phyloP scores from a whole-genome alignment of 2,797 vertebrate species.

The Pipistrellus pipistrellus region DNA sequence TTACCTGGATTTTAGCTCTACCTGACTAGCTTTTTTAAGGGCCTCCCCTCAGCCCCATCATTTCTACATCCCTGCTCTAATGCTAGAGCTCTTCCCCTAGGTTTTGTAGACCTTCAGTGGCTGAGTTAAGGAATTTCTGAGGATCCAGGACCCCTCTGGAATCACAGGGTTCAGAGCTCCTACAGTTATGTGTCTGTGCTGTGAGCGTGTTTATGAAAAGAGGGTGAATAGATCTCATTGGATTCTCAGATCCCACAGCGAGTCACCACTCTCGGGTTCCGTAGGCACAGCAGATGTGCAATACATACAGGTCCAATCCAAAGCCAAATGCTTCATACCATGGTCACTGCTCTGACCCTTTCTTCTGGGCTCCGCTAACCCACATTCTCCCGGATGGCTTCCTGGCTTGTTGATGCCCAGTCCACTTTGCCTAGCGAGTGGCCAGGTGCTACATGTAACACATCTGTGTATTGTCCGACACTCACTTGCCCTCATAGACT shows the following conservation, averaged over 20 bases:
- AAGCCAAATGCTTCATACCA: not conserved
- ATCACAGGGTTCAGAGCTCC: not conserved
- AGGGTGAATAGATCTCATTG: not conserved
- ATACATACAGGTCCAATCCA: not conserved
- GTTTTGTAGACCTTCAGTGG: not conserved
- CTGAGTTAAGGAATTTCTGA: not conserved
- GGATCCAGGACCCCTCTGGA: not conserved
- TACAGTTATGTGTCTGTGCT: not conserved
- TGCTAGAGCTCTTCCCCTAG: not conserved
- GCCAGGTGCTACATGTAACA: not conserved
- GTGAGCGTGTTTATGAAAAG: not conserved
- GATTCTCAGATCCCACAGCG: not conserved
- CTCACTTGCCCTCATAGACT: not conserved
- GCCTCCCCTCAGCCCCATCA: too few relatives aligned
- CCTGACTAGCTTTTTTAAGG: not conserved
- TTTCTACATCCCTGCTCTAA: not conserved
- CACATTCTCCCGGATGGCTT: not conserved
- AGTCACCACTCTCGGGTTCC: not conserved
- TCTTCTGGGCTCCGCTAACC: not conserved
- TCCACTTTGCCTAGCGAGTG: not conserved
- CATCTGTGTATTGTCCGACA: not conserved
- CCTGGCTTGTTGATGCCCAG: not conserved
- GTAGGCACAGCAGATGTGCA: not conserved
- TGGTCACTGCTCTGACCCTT: not conserved
- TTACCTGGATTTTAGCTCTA: not conserved